Conservation (phyloP, 1,140 invertebrate genomes). For the Trichonephila inaurata region DNA sequence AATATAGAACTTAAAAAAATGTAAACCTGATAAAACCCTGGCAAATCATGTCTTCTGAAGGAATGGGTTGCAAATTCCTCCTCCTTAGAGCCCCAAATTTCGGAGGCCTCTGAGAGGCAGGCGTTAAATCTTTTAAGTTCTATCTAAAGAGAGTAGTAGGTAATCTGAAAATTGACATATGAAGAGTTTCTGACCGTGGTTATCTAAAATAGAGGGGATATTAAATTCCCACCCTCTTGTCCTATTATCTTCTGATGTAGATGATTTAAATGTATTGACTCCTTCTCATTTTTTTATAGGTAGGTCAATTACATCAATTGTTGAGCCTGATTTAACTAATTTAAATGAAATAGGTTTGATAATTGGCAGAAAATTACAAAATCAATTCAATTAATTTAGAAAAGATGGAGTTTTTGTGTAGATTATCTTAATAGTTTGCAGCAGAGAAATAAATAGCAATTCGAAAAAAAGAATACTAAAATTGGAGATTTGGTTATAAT, state of each 20-base stretch:
- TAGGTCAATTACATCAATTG: too few relatives aligned
- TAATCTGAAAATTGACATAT: slow-evolving; percentile 72
- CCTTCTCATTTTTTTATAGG: slow-evolving; percentile 60
- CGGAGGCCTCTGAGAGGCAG: slow-evolving; percentile 64
- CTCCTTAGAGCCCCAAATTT: slow-evolving; percentile 80
- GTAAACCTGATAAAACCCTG: background rate
- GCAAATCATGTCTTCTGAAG: background rate
- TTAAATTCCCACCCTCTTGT: slow-evolving; percentile 78
- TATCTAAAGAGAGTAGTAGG: slow-evolving; percentile 47
- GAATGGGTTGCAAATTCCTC: slow-evolving; percentile 79
- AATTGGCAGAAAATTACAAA: background rate
- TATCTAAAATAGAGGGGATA: slow-evolving; percentile 45
- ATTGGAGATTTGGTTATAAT: background rate
- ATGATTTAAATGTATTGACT: slow-evolving; percentile 79
- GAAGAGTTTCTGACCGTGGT: slow-evolving; percentile 79
- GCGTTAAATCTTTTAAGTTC: background rate
- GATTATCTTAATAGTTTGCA: background rate
- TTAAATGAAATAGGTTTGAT: too few relatives aligned
- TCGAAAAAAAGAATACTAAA: too few relatives aligned
- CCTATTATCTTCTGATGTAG: slow-evolving; percentile 78
- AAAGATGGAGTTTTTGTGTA: too few relatives aligned
- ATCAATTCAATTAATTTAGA: background rate
- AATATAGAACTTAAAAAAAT: slow-evolving; percentile 78
- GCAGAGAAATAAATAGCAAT: background rate
- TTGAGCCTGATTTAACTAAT: background rate